A percentile compares a stretch with the other conserved stretches of the same genome.
phyloP scores from a whole-genome alignment of 2,797 vertebrate species.

The Sebastes baramenuke region DNA sequence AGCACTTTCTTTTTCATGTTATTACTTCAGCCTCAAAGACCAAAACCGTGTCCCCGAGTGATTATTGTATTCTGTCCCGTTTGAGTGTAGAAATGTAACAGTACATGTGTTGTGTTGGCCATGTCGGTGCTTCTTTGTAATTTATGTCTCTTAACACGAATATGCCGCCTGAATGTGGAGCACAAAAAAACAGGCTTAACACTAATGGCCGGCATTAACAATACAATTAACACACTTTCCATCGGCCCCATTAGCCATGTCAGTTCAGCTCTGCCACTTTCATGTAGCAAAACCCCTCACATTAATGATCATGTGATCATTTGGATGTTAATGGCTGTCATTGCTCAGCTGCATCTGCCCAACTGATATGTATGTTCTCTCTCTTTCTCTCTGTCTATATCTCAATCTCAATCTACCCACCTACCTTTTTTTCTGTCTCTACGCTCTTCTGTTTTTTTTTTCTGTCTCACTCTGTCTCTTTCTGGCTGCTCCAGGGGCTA shows the following conservation, averaged over 20 bases:
- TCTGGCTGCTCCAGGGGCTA: slow-evolving; percentile 98
- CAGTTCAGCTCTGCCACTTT: slow-evolving; percentile 59
- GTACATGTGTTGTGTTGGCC: slow-evolving; percentile 31
- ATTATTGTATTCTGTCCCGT: slow-evolving; percentile 29
- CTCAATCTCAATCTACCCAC: slow-evolving; percentile 56
- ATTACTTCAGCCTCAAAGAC: neutral
- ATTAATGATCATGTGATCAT: slow-evolving; percentile 77
- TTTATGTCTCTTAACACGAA: slow-evolving; percentile 31
- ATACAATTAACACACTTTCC: slow-evolving; percentile 53
- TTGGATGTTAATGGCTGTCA: slow-evolving; percentile 88
- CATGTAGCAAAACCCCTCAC: slow-evolving; percentile 52
- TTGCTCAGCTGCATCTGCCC: slow-evolving; percentile 90
- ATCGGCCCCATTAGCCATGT: slow-evolving; percentile 62
- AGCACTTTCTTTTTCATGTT: neutral
- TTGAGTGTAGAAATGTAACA: slow-evolving; percentile 16
- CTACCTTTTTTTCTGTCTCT: slow-evolving; percentile 44
- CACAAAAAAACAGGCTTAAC: slow-evolving; percentile 13
- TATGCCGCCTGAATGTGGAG: slow-evolving; percentile 46
- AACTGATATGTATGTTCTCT: slow-evolving; percentile 86
- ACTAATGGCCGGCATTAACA: slow-evolving; percentile 48
- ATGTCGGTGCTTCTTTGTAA: slow-evolving; percentile 19
- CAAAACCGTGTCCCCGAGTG: neutral
- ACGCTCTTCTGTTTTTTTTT: slow-evolving; percentile 18
- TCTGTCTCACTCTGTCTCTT: slow-evolving; percentile 61
- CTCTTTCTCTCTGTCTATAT: slow-evolving; percentile 50